Conservation (phyloP, 2,797 vertebrate genomes). For the Lagodon rhomboides region DNA sequence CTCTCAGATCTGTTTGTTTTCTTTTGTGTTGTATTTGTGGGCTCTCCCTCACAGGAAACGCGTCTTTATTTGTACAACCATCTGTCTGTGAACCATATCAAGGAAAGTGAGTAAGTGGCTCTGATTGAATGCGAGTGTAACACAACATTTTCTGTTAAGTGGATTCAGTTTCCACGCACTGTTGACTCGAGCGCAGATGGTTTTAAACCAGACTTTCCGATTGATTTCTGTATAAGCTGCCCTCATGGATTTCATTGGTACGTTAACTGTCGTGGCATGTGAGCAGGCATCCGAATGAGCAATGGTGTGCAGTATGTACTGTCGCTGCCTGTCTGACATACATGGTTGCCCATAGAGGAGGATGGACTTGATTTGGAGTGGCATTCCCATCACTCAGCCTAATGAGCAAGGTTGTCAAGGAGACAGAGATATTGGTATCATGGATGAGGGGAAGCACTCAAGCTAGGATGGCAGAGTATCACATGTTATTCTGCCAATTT, state of each 20-base stretch:
- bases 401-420: slow-evolving; percentile 70
- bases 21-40: slow-evolving; percentile 40
- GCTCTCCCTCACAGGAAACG: slow-evolving; percentile 14
- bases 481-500: slow-evolving; percentile 22
- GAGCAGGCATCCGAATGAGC: slow-evolving; percentile 32
- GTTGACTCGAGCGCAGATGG: background rate
- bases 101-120: slow-evolving; percentile 14
- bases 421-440: slow-evolving; percentile 50
- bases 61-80: slow-evolving; percentile 15
- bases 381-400: slow-evolving; percentile 59
- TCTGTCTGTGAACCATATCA: slow-evolving; percentile 34
- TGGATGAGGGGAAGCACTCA: slow-evolving; percentile 43
- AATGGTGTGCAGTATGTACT: background rate
- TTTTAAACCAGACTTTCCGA: slow-evolving; percentile 1
- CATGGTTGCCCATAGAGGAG: slow-evolving; percentile 36
- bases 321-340: slow-evolving; percentile 44
- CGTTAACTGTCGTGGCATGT: background rate
- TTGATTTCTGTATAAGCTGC: slow-evolving; percentile 8
- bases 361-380: slow-evolving; percentile 60
- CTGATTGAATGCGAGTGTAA: slow-evolving; percentile 16
- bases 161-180: slow-evolving; percentile 7
- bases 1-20: slow-evolving; percentile 40
- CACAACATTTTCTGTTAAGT: background rate
- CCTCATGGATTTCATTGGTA: slow-evolving; percentile 26
- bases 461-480: slow-evolving; percentile 21